Base-by-base conservation (phyloP, 2,888 invertebrate genomes). In the Temnothorax ravouxi region DNA sequence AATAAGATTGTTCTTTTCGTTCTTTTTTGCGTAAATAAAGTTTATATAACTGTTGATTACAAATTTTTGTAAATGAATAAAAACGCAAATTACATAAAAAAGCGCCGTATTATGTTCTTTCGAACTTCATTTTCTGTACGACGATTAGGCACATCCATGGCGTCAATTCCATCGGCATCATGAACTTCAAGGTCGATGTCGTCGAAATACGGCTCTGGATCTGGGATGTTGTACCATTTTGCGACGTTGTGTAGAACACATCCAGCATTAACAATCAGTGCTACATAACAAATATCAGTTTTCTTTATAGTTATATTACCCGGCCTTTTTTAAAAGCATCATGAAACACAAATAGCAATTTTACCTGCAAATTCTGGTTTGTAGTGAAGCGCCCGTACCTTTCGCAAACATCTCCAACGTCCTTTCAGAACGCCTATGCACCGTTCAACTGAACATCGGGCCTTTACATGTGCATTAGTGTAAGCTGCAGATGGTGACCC, bases 351-450 rank as follows among this genome's bases (percentile, higher is more conserved):
- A 52, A 52, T 52, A n/a, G n/a, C 9, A 52, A 56, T 4, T 18
- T 1, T 66, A 69, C 67, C 67, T 25, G 50, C 18, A 50, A 50
- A 69, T 34, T 85, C 71, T 62, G 83, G 85, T 59, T 50, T 34
- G 66, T 83, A 85, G 77, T 85, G 77, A 47, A 85, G 50, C n/a
- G 21, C 77, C 54, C 85, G 71, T 38, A 77, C 71, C 77, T 83
- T 85, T 25, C 77, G 52, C 13, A 85, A 72, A 56, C 83, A 85
- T 47, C 85, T 59, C 82, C 82, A 77, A 11, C 85, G 61, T 1
- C 76, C 84, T 67, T 84, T 84, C 5, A 82, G 44, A 13, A 82
- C 62, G 44, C 82, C 82, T 13, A 83, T 83, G 11, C 29, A n/a
- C 15, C 76, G 41, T 11, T 71, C 71, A 1, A 71, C 13, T 1